phyloP scores from a whole-genome alignment of 2,888 invertebrate species.

The Ectropis crepuscularia region DNA sequence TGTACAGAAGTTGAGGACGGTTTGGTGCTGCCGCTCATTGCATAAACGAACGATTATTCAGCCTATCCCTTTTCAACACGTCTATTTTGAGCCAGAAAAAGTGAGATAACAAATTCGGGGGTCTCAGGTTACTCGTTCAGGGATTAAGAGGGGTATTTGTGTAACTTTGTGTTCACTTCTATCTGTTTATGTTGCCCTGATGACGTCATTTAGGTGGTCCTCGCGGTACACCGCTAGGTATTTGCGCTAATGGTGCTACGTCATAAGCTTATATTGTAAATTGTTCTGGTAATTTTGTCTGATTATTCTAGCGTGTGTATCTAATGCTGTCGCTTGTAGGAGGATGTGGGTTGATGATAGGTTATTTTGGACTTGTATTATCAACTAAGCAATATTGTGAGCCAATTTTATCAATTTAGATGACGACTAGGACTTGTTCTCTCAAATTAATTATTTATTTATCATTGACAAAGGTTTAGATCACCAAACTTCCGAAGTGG shows the following conservation, averaged over 20 bases:
- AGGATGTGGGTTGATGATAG: background rate
- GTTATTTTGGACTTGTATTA: too few species aligned
- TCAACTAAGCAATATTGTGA: too few species aligned
- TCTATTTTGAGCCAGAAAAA: constrained; percentile 21
- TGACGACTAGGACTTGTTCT: too few species aligned
- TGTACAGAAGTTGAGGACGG: constrained; percentile 30
- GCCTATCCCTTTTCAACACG: constrained; percentile 30
- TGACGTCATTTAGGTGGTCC: constrained; percentile 37
- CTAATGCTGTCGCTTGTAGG: background rate
- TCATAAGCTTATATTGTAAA: constrained; percentile 14
- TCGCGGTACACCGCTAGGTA: constrained; percentile 31
- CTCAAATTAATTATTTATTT: too few species aligned
- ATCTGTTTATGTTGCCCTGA: constrained; percentile 43
- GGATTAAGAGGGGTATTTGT: constrained; percentile 44
- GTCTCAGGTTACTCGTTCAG: constrained; percentile 36
- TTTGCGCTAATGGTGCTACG: constrained; percentile 17
- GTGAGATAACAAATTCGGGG: constrained; percentile 23
- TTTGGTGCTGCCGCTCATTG: constrained; percentile 28
- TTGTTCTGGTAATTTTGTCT: constrained; percentile 1
- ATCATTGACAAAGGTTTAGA: too few species aligned
- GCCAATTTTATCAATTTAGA: too few species aligned
- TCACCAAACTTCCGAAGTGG: too few species aligned
- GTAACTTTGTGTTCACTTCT: constrained; percentile 41
- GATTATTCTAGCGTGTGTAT: background rate
- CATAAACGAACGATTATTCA: constrained; percentile 31